A percentile compares a stretch with the other conserved stretches of the same genome.
These are phyloP conservation scores for Strigamia crassipes DNA, from an alignment of 2,888 invertebrate species.

Conservation along the genomic window DNA sequence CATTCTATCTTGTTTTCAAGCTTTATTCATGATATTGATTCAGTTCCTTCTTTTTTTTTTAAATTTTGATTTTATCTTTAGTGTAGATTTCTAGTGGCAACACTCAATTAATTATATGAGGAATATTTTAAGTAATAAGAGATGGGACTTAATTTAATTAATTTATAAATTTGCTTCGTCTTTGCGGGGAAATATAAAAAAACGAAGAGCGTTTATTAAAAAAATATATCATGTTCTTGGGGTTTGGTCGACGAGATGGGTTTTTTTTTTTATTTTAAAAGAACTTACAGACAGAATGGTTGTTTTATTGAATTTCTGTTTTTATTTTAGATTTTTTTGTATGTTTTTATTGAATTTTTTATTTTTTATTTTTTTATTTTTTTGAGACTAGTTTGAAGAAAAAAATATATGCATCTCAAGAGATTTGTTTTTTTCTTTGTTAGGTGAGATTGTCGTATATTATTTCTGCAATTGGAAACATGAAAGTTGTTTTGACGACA, in stretches of 20 bases:
- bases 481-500: background rate
- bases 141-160: slow-evolving; percentile 28
- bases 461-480: background rate
- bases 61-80: background rate
- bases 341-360: background rate
- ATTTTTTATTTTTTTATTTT: background rate
- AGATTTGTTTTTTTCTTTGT: background rate
- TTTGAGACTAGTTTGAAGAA: background rate
- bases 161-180: slow-evolving; percentile 1
- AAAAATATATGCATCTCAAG: background rate
- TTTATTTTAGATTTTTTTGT: background rate
- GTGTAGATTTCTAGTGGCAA: slow-evolving; percentile 20
- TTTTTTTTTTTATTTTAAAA: background rate
- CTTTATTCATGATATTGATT: slow-evolving; percentile 10
- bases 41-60: background rate
- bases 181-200: background rate
- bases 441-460: slow-evolving; percentile 5
- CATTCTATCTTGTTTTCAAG: background rate
- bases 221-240: background rate
- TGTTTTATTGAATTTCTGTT: background rate
- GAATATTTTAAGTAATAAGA: background rate
- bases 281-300: too few relatives aligned
- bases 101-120: slow-evolving; percentile 32
- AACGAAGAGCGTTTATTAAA: background rate
- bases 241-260: background rate